phyloP scores from a whole-genome alignment of 1,140 invertebrate genomes.

The Temnothorax longispinosus region DNA sequence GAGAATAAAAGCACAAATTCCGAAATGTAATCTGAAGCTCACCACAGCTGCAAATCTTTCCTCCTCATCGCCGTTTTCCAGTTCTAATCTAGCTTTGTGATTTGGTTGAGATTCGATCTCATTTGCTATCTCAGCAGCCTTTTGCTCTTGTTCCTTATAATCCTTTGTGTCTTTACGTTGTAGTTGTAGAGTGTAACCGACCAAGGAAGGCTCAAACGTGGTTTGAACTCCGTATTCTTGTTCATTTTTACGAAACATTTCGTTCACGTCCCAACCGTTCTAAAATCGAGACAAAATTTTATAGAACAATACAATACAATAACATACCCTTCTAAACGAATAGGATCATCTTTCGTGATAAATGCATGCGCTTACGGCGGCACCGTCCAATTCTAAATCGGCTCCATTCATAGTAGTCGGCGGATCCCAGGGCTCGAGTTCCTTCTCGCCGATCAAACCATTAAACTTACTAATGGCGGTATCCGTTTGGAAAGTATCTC shows the following conservation, averaged over 20 bases:
- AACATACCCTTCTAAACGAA: too few relatives aligned
- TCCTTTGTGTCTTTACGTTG: conserved; percentile 94
- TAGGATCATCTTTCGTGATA: too few relatives aligned
- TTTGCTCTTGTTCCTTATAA: conserved; percentile 89
- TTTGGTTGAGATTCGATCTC: conserved; percentile 95
- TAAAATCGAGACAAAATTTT: conserved; percentile 67
- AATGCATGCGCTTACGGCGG: conserved; percentile 78
- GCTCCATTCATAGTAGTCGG: conserved; percentile 88
- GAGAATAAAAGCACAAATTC: neutral
- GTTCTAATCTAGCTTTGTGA: conserved; percentile 92
- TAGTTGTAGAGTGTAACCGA: conserved; percentile 94
- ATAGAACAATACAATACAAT: too few relatives aligned
- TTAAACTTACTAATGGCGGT: conserved; percentile 90
- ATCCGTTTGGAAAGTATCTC: conserved; percentile 94
- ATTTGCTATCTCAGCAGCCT: conserved; percentile 94
- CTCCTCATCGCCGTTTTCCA: conserved; percentile 97
- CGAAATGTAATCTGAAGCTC: conserved; percentile 81
- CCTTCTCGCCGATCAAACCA: conserved; percentile 90
- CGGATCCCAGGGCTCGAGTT: conserved; percentile 95
- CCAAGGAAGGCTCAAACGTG: conserved; percentile 94
- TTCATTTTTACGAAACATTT: conserved; percentile 98
- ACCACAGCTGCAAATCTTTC: conserved; percentile 92
- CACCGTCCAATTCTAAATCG: conserved; percentile 89
- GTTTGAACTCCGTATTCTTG: conserved; percentile 95
- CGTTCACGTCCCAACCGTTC: conserved; percentile 97